phyloP scores from a whole-genome alignment of 2,797 vertebrate species.

The Lindbergichthys nudifrons region DNA sequence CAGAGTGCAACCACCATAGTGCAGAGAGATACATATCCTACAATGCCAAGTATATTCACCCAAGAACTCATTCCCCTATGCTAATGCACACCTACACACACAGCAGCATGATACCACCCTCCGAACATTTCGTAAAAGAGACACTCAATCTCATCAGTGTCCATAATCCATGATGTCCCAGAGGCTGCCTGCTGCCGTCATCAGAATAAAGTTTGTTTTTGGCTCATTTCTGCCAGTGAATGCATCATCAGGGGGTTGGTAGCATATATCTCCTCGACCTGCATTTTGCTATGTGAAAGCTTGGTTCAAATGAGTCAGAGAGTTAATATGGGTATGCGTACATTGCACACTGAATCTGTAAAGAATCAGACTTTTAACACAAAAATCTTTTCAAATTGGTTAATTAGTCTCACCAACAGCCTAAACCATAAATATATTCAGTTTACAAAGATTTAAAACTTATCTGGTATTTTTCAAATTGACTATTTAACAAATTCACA shows the following conservation, averaged over 20 bases:
- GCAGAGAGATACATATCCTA: conserved; percentile 22
- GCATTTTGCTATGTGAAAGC: conserved; percentile 42
- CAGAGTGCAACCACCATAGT: not conserved
- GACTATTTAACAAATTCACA: not conserved
- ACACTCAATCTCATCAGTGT: conserved; percentile 53
- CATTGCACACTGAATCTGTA: conserved; percentile 16
- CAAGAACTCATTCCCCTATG: conserved; percentile 56
- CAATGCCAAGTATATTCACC: conserved; percentile 50
- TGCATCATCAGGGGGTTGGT: conserved; percentile 55
- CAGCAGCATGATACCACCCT: conserved; percentile 38
- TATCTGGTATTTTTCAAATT: not conserved
- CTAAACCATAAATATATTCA: not conserved
- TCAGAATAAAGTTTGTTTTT: conserved; percentile 61
- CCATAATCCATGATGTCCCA: conserved; percentile 69
- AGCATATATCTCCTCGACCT: conserved; percentile 60
- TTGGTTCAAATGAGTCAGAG: conserved; percentile 60
- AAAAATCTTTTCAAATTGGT: not conserved
- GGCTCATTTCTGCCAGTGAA: conserved; percentile 49
- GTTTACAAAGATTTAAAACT: not conserved
- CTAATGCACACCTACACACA: conserved; percentile 71
- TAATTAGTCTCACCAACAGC: not conserved
- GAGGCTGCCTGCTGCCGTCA: conserved; percentile 50
- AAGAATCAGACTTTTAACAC: not conserved
- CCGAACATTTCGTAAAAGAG: conserved; percentile 40
- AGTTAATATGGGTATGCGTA: conserved; percentile 43